Evolutionary conservation across 1,140 invertebrate species (phyloP).

Genomic region (Chironomus striatipennis): DNA sequence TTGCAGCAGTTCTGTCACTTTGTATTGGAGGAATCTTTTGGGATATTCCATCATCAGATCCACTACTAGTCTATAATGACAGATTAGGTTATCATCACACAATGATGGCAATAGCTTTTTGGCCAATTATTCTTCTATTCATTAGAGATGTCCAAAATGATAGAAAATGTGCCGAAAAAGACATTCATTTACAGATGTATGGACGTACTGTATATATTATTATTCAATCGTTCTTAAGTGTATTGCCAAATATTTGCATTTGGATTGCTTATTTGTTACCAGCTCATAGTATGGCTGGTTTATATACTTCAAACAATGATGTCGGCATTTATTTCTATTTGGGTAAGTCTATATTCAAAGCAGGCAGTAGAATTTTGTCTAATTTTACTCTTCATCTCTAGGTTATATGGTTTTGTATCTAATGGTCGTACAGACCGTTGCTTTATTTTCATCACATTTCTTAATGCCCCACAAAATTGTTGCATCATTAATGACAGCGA

Average conservation of each 20-base stretch:
- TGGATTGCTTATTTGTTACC: constrained; percentile 77
- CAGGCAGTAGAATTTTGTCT: not conserved
- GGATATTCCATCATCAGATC: constrained; percentile 70
- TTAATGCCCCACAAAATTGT: constrained; percentile 50
- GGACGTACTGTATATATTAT: constrained; percentile 67
- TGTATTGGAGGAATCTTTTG: constrained; percentile 81
- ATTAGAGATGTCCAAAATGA: constrained; percentile 58
- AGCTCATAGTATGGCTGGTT: constrained; percentile 80
- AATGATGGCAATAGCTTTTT: constrained; percentile 64
- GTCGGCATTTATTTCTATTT: constrained; percentile 66
- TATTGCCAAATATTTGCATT: constrained; percentile 46
- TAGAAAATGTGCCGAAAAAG: constrained; percentile 62
- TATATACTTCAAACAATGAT: constrained; percentile 49
- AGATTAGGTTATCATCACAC: constrained; percentile 76
- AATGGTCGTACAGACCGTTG: constrained; percentile 58
- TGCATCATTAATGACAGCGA: constrained; percentile 48
- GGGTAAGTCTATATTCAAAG: constrained; percentile 44
- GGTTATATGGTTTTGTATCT: constrained; percentile 73
- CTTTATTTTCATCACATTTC: constrained; percentile 44
- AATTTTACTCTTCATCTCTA: constrained; percentile 33
- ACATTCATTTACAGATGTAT: constrained; percentile 71
- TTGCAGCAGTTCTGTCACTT: constrained; percentile 70
- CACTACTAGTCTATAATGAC: constrained; percentile 61
- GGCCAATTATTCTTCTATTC: constrained; percentile 64
- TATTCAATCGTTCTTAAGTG: constrained; percentile 30